Base-by-base conservation (phyloP, 37 sponge, comb jelly and placozoan species). In the Halisarca cf. caerulea region DNA sequence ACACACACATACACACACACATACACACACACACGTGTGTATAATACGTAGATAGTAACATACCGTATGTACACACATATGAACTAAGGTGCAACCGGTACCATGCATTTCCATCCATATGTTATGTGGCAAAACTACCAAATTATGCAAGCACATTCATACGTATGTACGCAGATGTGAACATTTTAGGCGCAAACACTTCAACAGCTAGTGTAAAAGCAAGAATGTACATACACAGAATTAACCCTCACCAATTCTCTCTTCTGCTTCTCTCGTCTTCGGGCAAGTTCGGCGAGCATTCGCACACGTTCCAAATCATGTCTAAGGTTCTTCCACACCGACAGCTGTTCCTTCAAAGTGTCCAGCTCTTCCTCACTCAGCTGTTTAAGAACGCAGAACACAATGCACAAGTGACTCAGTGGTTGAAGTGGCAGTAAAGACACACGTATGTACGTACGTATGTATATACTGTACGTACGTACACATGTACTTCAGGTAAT, bases 221-320 rank as follows among this genome's bases (percentile, higher is more conserved):
- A n/a, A n/a, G n/a, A n/a, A n/a, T n/a, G n/a, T n/a, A n/a, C n/a
- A n/a, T n/a, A n/a, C n/a, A n/a, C n/a, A n/a, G n/a, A n/a, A n/a
- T n/a, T n/a, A n/a, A n/a, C n/a, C n/a, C 87, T 77, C 79, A 97
- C 97, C 88, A 91, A 85, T 72, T 99, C 97, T 51, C 90, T 81
- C 85, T 99, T 99, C 74, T 90, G 80, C 60, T 93, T 94, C 88
- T 99, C 99, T 74, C 99, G 84, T 87, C 94, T 96, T n/a, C 94
- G 72, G 24, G 92, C 83, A 54, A 99, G 91, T 55, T 96, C 97
- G 33, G 95, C 88, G 24, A 99, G 88, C 38, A 99, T 70, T 36
- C 97, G 62, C 4, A 93, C 97, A 30, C 95, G 78, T 88, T 99
- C 99, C 58, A 99, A 86, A 41, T 96, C 99, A 45, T 92, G 95